These are phyloP conservation scores for Indicator maculatus DNA, from an alignment of 2,113 vertebrate species.

Conservation along the genomic window DNA sequence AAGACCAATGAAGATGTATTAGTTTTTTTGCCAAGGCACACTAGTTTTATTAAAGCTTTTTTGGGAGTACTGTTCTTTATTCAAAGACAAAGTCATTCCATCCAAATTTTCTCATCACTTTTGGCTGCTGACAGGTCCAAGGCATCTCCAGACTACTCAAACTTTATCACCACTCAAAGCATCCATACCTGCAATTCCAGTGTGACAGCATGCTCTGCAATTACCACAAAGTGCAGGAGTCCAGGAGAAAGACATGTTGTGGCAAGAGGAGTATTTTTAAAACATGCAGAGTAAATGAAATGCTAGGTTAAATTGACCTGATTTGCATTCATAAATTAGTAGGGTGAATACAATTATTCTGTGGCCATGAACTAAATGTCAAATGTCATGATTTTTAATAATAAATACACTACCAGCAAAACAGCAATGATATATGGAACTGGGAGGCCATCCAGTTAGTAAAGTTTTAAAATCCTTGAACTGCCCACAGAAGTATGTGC, in stretches of 20 bases:
- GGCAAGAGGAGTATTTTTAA: conserved; percentile 27
- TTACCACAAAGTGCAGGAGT: conserved; percentile 8
- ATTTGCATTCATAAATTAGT: conserved; percentile 44
- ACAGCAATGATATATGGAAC: neutral
- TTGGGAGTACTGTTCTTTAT: neutral
- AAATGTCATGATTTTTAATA: conserved; percentile 36
- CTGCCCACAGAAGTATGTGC: neutral
- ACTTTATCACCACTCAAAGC: neutral
- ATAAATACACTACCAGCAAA: neutral
- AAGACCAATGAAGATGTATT: neutral
- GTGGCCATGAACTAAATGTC: neutral
- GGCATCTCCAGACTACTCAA: neutral
- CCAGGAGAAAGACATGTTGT: neutral
- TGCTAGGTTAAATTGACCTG: neutral
- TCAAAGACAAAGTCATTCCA: neutral
- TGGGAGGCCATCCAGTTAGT: neutral
- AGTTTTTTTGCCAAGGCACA: neutral
- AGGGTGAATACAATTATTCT: neutral
- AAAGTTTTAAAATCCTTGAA: neutral
- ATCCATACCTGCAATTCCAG: conserved; percentile 62
- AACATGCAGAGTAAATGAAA: conserved; percentile 37
- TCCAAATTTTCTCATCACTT: conserved; percentile 6
- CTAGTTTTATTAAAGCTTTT: neutral
- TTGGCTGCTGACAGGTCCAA: neutral
- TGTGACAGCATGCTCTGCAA: neutral